Percentiles rank a stretch among this genome's conserved stretches.
phyloP scores from a whole-genome alignment of 2,113 vertebrate species.

The Scytalopus superciliaris region DNA sequence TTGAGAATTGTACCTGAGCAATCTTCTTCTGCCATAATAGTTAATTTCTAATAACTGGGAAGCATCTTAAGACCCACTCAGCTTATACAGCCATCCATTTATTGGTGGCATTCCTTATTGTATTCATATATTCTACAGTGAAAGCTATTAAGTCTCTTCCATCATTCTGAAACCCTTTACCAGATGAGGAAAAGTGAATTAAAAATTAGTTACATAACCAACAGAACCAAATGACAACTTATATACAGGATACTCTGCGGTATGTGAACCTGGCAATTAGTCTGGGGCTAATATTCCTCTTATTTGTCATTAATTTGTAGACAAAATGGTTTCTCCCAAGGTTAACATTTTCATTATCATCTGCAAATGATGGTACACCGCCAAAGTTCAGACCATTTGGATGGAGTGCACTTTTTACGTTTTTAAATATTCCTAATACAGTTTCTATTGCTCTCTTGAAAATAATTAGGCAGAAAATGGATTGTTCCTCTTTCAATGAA shows the following conservation, averaged over 20 bases:
- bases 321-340: constrained; percentile 30
- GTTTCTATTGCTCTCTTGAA: constrained; percentile 53
- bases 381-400: constrained; percentile 14
- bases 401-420: not conserved
- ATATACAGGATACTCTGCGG: not conserved
- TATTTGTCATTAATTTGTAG: constrained; percentile 52
- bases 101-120: not conserved
- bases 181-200: constrained; percentile 4
- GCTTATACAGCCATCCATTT: constrained; percentile 11
- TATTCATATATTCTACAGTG: not conserved
- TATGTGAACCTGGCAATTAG: not conserved
- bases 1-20: not conserved
- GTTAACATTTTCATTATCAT: constrained; percentile 45
- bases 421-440: constrained; percentile 28
- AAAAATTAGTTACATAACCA: constrained; percentile 7
- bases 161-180: not conserved
- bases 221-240: not conserved
- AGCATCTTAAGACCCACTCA: not conserved
- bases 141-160: constrained; percentile 1
- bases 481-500: constrained; percentile 47
- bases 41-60: constrained; percentile 19
- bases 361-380: not conserved
- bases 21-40: not conserved
- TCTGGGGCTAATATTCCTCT: not conserved
- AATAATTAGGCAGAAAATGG: constrained; percentile 61